phyloP scores from a whole-genome alignment of 2,797 vertebrate species.

The Peromyscus melanophrys region DNA sequence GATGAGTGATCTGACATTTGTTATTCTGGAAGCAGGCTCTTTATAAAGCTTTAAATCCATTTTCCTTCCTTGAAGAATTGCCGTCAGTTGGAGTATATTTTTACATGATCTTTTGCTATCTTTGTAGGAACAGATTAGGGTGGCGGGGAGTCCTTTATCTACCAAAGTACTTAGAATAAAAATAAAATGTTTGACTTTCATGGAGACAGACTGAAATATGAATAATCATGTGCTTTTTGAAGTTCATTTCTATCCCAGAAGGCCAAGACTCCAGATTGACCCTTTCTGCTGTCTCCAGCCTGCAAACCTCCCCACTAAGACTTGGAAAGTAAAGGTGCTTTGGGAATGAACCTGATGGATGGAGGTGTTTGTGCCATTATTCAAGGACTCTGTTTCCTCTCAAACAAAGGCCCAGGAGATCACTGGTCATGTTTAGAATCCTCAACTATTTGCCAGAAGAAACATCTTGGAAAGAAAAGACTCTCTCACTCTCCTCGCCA shows the following conservation, averaged over 20 bases:
- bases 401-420: constrained; percentile 14
- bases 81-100: constrained; percentile 8
- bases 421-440: constrained; percentile 33
- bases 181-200: constrained; percentile 60
- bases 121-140: constrained; percentile 38
- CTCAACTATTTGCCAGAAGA: constrained; percentile 54
- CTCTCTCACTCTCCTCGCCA: constrained; percentile 18
- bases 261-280: background rate
- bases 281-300: background rate
- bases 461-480: constrained; percentile 60
- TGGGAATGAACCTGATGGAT: background rate
- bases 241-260: constrained; percentile 60
- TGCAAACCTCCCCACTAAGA: background rate
- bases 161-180: constrained; percentile 55
- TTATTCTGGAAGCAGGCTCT: constrained; percentile 48
- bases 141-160: background rate
- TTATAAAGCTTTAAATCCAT: background rate
- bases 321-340: background rate
- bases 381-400: constrained; percentile 61
- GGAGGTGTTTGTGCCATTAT: background rate
- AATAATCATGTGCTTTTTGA: constrained; percentile 28
- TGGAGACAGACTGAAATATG: constrained; percentile 55
- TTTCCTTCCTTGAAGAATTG: background rate
- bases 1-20: background rate
- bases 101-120: constrained; percentile 46